Evolutionary conservation across 1,140 invertebrate genomes (phyloP).

Genomic region (Pomacea maculata): DNA sequence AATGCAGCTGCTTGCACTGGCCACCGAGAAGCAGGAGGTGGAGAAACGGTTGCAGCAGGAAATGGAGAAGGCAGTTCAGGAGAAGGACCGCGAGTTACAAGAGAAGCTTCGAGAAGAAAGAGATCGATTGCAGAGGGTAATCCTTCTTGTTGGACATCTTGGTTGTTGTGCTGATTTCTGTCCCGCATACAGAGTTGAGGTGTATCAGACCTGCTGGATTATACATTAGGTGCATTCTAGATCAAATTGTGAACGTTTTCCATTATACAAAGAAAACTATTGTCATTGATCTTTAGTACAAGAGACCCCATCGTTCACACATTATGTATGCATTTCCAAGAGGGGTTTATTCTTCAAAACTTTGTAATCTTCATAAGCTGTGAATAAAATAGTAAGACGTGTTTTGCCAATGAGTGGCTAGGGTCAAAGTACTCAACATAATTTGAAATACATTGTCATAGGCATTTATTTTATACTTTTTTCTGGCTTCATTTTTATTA

Average conservation of each 20-base stretch:
- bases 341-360: too few relatives aligned
- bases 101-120: slow-evolving; percentile 47
- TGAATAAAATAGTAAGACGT: too few relatives aligned
- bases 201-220: too few relatives aligned
- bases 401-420: not conserved
- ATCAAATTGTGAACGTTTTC: not conserved
- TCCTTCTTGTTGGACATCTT: not conserved
- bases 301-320: too few relatives aligned
- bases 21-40: slow-evolving; percentile 37
- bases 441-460: too few relatives aligned
- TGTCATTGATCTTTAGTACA: not conserved
- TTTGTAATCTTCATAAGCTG: too few relatives aligned
- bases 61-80: slow-evolving; percentile 52
- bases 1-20: slow-evolving; percentile 27
- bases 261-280: not conserved
- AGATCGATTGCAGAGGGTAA: slow-evolving; percentile 48
- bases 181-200: too few relatives aligned
- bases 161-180: not conserved
- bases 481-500: not conserved
- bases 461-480: too few relatives aligned
- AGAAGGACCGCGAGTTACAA: slow-evolving; percentile 55
- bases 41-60: slow-evolving; percentile 53
- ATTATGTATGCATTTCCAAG: too few relatives aligned
- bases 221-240: not conserved
- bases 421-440: not conserved